Evolutionary conservation across 2,797 vertebrate genomes (phyloP), one percentile per base, ranked within the genome.

Genomic region (Chelon labrosus): DNA sequence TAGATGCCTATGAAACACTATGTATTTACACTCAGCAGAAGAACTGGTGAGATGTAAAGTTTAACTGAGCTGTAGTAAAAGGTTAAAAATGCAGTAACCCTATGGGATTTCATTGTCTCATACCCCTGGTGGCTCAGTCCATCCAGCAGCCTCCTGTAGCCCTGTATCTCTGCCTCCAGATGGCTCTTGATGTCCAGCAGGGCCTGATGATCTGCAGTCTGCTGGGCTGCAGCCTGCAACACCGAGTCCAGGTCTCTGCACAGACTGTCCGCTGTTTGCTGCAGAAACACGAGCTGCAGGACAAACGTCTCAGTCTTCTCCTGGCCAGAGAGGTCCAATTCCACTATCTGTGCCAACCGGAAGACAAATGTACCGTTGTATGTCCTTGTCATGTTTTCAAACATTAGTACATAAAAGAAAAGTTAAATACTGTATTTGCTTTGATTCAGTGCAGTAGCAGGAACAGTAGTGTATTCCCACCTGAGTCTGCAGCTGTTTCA

Each of bases 101-200:
- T 44, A 8, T 8, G 7, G 42, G 14, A 17, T 44, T 44, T 44
- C 16, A 17, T 56, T 3, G 25, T 19, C 13, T 13, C 38, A 0
- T 88, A 94, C 94, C 93, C 73, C 55, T 86, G 37, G 5, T 0
- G 79, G 4, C n/a, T 37, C 67, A 86, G 80, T 3, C 86, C 82
- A 9, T 94, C 91, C 73, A 95, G 85, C 19, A 94, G 92, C 5
- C 73, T 85, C 44, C 73, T 83, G 85, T 94, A 95, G 0, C 91
- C 88, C 56, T 46, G 70, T 50, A 95, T 95, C 88, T 95, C 93
- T 0, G 79, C 2, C 82, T 95, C 92, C 61, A 96, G 85, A 11
- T 83, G 67, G 37, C 75, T 88, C 71, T 90, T 93, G 13, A 91
- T 27, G 0, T 94, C 91, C 69, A 94, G 79, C 66, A 95, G 92